Percentiles rank a stretch among this genome's conserved stretches.
These are phyloP conservation scores for Trachops cirrhosus DNA, from an alignment of 2,797 vertebrate genomes.

Conservation along the genomic window DNA sequence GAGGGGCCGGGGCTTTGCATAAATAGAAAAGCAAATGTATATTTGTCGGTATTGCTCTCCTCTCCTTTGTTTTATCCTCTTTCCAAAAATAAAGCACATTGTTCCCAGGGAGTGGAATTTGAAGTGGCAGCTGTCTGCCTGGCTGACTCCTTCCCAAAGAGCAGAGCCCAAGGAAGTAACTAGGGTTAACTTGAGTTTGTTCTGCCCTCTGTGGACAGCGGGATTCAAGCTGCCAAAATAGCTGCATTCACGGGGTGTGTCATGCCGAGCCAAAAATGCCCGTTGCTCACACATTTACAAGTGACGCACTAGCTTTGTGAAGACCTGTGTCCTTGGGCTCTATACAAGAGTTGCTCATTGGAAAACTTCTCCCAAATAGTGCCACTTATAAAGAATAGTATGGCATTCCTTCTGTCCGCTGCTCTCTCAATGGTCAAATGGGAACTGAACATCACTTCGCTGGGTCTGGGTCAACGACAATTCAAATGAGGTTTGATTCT, in stretches of 20 bases:
- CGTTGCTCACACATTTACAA: not conserved
- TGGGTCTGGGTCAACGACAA: not conserved
- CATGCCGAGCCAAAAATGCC: not conserved
- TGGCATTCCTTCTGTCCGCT: not conserved
- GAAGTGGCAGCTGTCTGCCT: slow-evolving; percentile 73
- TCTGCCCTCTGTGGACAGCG: not conserved
- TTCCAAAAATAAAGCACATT: slow-evolving; percentile 77
- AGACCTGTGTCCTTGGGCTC: not conserved
- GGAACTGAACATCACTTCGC: not conserved
- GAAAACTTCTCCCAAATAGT: not conserved
- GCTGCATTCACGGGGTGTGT: not conserved
- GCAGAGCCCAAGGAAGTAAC: slow-evolving; percentile 48
- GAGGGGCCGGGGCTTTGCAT: slow-evolving; percentile 51
- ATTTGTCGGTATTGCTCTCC: slow-evolving; percentile 56
- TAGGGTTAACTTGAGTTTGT: slow-evolving; percentile 49
- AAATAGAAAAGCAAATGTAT: slow-evolving; percentile 72
- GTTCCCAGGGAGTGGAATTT: slow-evolving; percentile 69
- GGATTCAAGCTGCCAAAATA: slow-evolving; percentile 52
- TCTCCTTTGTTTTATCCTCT: slow-evolving; percentile 65
- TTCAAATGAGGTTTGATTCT: not conserved
- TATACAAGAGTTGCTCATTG: not conserved
- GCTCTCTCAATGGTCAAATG: not conserved
- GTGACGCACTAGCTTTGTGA: not conserved
- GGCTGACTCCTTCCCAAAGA: slow-evolving; percentile 64
- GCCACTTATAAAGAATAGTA: not conserved